These are phyloP conservation scores for Drosophila serrata DNA, from an alignment of 1,140 invertebrate species.

Conservation along the genomic window DNA sequence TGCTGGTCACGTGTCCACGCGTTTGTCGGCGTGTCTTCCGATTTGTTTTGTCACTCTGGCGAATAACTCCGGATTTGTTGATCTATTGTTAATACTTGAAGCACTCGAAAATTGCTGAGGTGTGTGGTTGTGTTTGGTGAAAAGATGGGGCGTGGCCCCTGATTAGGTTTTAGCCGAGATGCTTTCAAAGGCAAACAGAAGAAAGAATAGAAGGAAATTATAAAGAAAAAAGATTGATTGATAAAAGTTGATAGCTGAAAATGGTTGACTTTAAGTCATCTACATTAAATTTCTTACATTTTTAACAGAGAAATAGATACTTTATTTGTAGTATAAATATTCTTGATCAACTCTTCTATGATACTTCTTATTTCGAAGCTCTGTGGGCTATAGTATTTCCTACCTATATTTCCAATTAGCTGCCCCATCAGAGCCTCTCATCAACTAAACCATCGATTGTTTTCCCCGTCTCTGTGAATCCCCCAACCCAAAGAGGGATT, in stretches of 20 bases:
- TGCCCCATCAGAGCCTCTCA: conserved; percentile 5
- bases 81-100: conserved; percentile 39
- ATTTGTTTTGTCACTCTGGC: conserved; percentile 52
- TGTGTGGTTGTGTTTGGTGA: conserved; percentile 27
- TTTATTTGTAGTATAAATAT: background rate
- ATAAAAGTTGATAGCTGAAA: background rate
- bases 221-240: conserved; percentile 16
- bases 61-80: conserved; percentile 47
- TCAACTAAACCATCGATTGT: conserved; percentile 32
- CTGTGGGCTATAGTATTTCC: background rate
- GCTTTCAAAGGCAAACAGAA: background rate
- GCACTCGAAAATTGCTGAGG: conserved; percentile 40
- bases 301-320: background rate
- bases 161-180: conserved; percentile 13
- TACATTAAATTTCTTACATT: background rate
- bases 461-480: conserved; percentile 9
- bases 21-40: conserved; percentile 66
- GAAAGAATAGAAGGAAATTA: conserved; percentile 3
- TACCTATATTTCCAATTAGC: conserved; percentile 21
- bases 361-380: background rate
- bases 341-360: background rate
- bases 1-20: conserved; percentile 66
- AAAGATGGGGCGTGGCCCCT: conserved; percentile 37
- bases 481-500: conserved; percentile 6
- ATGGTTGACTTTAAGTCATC: background rate